These are phyloP conservation scores for Epistrophella euchroma DNA, from an alignment of 2,888 invertebrate species.

Conservation along the genomic window DNA sequence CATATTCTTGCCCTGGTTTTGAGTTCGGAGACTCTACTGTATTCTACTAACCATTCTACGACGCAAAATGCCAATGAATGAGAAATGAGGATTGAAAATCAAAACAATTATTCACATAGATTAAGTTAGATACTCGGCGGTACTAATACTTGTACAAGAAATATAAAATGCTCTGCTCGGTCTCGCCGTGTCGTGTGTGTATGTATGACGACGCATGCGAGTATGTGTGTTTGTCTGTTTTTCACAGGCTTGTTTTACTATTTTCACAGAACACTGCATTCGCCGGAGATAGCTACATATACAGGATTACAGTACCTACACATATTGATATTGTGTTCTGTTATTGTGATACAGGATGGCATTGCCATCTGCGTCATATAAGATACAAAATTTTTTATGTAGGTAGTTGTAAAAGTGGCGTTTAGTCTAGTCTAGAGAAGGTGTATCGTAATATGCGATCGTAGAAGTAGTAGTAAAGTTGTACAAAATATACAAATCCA, in stretches of 20 bases:
- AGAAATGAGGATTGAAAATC: slow-evolving; percentile 71
- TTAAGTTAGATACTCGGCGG: slow-evolving; percentile 1
- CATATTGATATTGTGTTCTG: too few species aligned
- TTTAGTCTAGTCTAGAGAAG: background rate
- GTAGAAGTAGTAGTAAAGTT: slow-evolving; percentile 44
- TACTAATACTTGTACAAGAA: background rate
- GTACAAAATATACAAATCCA: slow-evolving; percentile 1
- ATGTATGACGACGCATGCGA: too few species aligned
- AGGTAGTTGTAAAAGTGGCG: slow-evolving; percentile 20
- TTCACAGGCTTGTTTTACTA: slow-evolving; percentile 26
- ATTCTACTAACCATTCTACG: slow-evolving; percentile 52
- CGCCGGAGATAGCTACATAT: too few species aligned
- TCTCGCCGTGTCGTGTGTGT: background rate
- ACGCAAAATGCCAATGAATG: slow-evolving; percentile 74
- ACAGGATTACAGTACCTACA: too few species aligned
- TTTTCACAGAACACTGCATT: background rate
- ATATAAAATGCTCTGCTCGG: background rate
- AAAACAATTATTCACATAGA: slow-evolving; percentile 70
- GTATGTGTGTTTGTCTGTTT: background rate
- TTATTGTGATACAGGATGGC: background rate
- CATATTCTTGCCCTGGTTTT: background rate
- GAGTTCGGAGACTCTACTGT: slow-evolving; percentile 3
- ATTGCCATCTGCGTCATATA: slow-evolving; percentile 17
- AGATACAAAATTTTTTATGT: background rate
- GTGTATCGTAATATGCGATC: background rate